Conservation (phyloP, 2,797 vertebrate species). For the Hypotaenidia okinawae region DNA sequence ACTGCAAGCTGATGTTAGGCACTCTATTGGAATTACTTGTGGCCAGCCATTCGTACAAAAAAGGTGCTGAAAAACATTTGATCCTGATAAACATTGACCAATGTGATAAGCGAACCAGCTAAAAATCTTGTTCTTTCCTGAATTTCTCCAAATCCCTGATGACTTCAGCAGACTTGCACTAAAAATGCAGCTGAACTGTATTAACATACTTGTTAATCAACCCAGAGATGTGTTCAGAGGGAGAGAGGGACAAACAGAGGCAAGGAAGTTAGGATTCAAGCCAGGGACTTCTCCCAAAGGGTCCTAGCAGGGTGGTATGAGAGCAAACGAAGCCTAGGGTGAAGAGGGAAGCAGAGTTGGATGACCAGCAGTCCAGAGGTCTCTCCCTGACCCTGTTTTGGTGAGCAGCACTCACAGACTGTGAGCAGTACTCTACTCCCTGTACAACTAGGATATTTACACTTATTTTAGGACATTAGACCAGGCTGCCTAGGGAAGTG, state of each 20-base stretch:
- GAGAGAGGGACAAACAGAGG: neutral
- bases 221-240: neutral
- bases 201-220: neutral
- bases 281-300: neutral
- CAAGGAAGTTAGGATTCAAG: neutral
- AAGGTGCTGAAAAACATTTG: neutral
- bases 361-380: neutral
- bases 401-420: neutral
- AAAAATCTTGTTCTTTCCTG: neutral
- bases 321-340: neutral
- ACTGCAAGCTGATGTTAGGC: neutral
- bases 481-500: neutral
- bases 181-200: neutral
- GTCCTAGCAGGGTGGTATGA: neutral
- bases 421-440: neutral
- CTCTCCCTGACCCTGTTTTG: neutral
- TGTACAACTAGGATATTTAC: fast-evolving
- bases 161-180: neutral
- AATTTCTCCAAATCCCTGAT: neutral
- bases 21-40: neutral
- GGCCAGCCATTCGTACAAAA: neutral
- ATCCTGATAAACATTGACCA: neutral
- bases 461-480: neutral
- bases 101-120: neutral
- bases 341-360: neutral